Evolutionary conservation across 2,113 vertebrate genomes (phyloP).

Genomic region (Xyliphius kryptos): DNA sequence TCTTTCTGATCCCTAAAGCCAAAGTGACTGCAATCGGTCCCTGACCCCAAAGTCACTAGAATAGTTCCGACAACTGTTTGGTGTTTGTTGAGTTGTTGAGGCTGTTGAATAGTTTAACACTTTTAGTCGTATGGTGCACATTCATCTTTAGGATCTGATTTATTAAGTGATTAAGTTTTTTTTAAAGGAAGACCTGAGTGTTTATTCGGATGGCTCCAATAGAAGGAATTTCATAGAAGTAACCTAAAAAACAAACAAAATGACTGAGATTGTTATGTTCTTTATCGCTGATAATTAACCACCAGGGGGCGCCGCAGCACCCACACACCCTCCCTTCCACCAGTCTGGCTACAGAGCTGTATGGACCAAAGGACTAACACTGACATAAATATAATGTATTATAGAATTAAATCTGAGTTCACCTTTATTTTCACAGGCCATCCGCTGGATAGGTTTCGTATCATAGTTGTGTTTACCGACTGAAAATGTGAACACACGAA

Average conservation of each 20-base stretch:
- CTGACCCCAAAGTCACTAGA: too few relatives aligned
- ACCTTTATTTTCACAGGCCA: conserved; percentile 99
- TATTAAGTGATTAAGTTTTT: background rate
- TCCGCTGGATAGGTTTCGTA: conserved; percentile 96
- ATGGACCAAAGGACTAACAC: background rate
- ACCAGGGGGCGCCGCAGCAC: background rate
- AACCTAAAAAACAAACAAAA: conserved; percentile 69
- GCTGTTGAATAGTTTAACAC: too few relatives aligned
- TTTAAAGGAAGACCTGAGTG: conserved; percentile 75
- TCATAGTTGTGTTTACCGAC: conserved; percentile 98
- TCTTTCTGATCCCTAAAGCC: too few relatives aligned
- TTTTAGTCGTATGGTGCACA: too few relatives aligned
- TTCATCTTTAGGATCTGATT: too few relatives aligned
- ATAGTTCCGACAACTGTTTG: too few relatives aligned
- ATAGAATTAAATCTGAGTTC: conserved; percentile 14
- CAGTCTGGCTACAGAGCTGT: background rate
- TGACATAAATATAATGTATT: background rate
- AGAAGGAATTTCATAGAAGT: conserved; percentile 96
- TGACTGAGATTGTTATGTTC: background rate
- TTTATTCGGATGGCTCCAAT: conserved; percentile 98
- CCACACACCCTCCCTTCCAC: background rate
- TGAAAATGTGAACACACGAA: conserved; percentile 95
- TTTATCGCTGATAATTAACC: background rate
- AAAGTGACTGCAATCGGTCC: too few relatives aligned
- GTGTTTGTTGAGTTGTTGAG: too few relatives aligned